Conservation (phyloP, 2,113 vertebrate genomes). For the Mola mola region DNA sequence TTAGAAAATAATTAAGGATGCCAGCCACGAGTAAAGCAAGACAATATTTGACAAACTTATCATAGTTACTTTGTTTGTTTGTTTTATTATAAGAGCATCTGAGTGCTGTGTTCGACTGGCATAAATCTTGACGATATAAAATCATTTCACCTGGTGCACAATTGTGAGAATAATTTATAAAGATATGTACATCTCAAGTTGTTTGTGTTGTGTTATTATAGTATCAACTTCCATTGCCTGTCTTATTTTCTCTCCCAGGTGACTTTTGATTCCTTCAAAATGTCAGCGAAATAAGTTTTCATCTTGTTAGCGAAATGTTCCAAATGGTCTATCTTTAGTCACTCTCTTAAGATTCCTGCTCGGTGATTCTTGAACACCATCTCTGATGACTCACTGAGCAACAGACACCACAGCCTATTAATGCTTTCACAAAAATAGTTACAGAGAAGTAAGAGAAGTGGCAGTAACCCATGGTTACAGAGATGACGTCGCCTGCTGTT, state of each 20-base stretch:
- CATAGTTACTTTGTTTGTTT: slow-evolving; percentile 3
- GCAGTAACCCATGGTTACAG: slow-evolving; percentile 74
- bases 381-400: slow-evolving; percentile 74
- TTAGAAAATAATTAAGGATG: background rate
- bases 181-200: too few species aligned
- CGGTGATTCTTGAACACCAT: slow-evolving; percentile 63
- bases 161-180: background rate
- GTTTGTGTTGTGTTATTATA: slow-evolving; percentile 5
- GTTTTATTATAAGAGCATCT: background rate
- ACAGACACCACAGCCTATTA: slow-evolving; percentile 74
- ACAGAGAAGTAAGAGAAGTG: slow-evolving; percentile 64
- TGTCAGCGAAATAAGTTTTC: slow-evolving; percentile 68
- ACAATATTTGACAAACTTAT: background rate
- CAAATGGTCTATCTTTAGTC: slow-evolving; percentile 74
- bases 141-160: too few species aligned
- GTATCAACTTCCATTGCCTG: background rate
- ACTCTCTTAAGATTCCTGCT: slow-evolving; percentile 52
- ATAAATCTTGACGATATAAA: too few species aligned
- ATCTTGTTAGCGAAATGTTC: slow-evolving; percentile 69
- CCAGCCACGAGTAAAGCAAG: background rate
- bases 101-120: too few species aligned
- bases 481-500: slow-evolving; percentile 48
- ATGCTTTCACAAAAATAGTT: slow-evolving; percentile 78
- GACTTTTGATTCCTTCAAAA: slow-evolving; percentile 48
- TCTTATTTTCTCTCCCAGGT: slow-evolving; percentile 23